Percentiles rank a stretch among this genome's conserved stretches.
Evolutionary conservation across 2,888 invertebrate species (phyloP).

Genomic region (Thera britannica): DNA sequence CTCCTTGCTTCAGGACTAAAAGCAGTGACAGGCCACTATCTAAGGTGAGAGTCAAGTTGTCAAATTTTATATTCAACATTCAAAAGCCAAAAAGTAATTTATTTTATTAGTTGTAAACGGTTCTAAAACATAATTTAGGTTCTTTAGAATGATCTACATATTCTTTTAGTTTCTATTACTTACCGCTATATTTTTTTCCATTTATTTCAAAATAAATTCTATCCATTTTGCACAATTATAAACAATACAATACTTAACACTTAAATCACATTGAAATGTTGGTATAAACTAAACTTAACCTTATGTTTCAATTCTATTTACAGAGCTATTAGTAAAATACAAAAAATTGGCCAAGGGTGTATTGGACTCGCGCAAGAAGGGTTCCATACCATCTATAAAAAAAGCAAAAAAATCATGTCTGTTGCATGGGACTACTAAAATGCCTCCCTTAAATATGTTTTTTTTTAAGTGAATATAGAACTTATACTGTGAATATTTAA

Average conservation of each 20-base stretch:
- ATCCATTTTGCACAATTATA: slow-evolving; percentile 39
- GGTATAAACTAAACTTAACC: slow-evolving; percentile 5
- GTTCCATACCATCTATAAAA: neutral
- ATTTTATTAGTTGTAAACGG: no score
- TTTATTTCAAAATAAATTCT: slow-evolving; percentile 53
- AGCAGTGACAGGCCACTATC: no score
- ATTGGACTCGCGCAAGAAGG: neutral
- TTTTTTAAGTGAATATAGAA: no score
- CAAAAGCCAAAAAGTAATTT: no score
- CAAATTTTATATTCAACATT: no score
- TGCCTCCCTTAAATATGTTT: no score
- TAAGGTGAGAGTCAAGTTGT: no score
- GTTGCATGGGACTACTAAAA: no score
- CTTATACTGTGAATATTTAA: no score
- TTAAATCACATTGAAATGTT: neutral
- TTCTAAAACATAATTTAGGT: no score
- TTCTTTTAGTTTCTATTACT: slow-evolving; percentile 2
- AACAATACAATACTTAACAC: neutral
- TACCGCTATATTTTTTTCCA: slow-evolving; percentile 51
- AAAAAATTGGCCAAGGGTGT: neutral
- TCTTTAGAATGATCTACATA: no score
- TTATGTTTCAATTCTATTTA: neutral
- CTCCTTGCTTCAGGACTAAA: no score
- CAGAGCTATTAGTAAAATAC: neutral
- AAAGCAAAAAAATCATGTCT: neutral